Evolutionary conservation across 2,888 invertebrate genomes (phyloP).

Genomic region (Amphipoea lucens): DNA sequence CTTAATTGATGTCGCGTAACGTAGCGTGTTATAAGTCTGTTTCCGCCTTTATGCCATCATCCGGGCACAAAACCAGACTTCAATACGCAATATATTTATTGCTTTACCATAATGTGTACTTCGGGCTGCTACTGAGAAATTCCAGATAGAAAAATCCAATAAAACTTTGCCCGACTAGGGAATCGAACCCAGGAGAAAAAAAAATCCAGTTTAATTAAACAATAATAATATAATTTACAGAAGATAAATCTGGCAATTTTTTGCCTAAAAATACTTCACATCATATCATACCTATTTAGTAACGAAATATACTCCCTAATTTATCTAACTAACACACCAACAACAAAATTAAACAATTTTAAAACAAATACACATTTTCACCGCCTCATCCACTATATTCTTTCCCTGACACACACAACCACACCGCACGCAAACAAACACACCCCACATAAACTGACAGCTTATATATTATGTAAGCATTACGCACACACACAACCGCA

Average conservation of each 20-base stretch:
- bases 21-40: no score
- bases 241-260: neutral
- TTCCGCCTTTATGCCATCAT: no score
- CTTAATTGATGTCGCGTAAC: no score
- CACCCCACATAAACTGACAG: slow-evolving; percentile 55
- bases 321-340: neutral
- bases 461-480: slow-evolving; percentile 74
- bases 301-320: neutral
- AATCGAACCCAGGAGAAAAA: no score
- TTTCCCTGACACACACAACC: slow-evolving; percentile 49
- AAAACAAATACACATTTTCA: neutral
- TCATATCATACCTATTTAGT: neutral
- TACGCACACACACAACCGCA: slow-evolving; percentile 58
- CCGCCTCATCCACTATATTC: slow-evolving; percentile 1
- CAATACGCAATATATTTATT: no score
- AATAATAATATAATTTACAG: neutral
- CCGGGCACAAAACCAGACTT: no score
- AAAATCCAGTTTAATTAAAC: neutral
- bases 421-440: slow-evolving; percentile 63
- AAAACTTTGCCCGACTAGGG: no score
- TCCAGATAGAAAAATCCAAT: no score
- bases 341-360: neutral
- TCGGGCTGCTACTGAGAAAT: no score
- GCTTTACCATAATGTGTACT: no score
- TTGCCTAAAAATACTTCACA: neutral